Conservation (phyloP, 2,797 vertebrate genomes). For the Nyctalus aviator region DNA sequence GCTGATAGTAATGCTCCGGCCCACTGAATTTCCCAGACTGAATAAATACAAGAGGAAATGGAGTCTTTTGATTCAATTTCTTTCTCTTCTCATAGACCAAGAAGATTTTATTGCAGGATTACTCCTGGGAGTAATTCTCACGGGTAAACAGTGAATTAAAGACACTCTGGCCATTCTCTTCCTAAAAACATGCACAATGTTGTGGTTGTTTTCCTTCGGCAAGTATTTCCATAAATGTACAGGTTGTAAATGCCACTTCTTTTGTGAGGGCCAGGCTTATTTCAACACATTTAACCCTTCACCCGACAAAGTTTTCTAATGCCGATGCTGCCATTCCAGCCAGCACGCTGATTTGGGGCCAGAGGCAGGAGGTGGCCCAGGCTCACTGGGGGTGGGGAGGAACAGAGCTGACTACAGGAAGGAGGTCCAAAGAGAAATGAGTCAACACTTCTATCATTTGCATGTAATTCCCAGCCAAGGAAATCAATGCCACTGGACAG, state of each 20-base stretch:
- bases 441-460: not conserved
- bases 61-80: conserved; percentile 93
- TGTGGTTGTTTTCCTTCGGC: conserved; percentile 80
- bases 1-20: conserved; percentile 91
- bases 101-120: conserved; percentile 89
- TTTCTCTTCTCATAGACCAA: conserved; percentile 90
- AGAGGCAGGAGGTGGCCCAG: fast-evolving
- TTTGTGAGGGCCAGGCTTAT: conserved; percentile 76
- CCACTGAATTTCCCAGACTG: conserved; percentile 92
- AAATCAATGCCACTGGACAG: not conserved
- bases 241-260: conserved; percentile 69
- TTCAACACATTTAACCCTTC: conserved; percentile 84
- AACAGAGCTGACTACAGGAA: not conserved
- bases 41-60: conserved; percentile 92
- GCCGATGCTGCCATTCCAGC: not conserved
- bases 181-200: conserved; percentile 80
- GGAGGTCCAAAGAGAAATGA: not conserved
- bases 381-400: not conserved
- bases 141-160: conserved; percentile 89
- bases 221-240: conserved; percentile 77
- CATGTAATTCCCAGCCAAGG: not conserved
- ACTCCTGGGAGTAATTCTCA: conserved; percentile 90
- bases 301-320: not conserved
- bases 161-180: conserved; percentile 85
- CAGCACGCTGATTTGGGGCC: not conserved